These are phyloP conservation scores for Oligia fasciuncula DNA, from an alignment of 2,888 invertebrate genomes.

Conservation along the genomic window DNA sequence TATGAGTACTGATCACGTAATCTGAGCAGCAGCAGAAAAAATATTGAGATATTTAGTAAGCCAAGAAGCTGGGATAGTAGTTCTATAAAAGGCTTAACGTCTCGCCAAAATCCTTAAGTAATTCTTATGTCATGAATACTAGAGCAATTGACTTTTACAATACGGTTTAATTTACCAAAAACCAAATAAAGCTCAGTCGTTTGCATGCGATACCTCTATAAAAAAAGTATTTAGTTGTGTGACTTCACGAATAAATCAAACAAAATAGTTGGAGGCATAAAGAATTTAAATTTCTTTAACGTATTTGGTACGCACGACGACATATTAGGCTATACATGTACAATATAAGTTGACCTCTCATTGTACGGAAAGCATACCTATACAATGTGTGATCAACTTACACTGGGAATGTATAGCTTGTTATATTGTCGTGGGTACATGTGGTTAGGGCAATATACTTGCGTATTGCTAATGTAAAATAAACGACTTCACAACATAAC, in stretches of 20 bases:
- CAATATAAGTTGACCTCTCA: neutral
- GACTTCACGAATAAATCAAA: slow-evolving; percentile 58
- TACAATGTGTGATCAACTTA: neutral
- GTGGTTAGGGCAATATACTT: slow-evolving; percentile 42
- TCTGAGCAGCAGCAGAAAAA: neutral
- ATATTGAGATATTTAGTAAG: neutral
- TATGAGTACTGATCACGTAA: neutral
- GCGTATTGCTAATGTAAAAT: slow-evolving; percentile 63
- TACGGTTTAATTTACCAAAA: slow-evolving; percentile 31
- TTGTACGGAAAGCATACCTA: neutral
- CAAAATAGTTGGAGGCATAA: slow-evolving; percentile 45
- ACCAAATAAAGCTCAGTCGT: slow-evolving; percentile 31
- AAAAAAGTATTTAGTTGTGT: slow-evolving; percentile 52
- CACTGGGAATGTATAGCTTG: neutral
- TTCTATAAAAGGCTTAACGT: neutral
- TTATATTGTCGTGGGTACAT: slow-evolving; percentile 7
- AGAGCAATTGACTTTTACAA: slow-evolving; percentile 10
- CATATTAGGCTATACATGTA: slow-evolving; percentile 12
- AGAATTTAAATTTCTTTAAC: slow-evolving; percentile 52
- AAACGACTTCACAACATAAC: slow-evolving; percentile 64
- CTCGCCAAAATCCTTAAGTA: slow-evolving; percentile 6
- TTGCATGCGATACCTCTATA: slow-evolving; percentile 57
- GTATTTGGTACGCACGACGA: slow-evolving; percentile 37
- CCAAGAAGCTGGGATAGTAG: neutral
- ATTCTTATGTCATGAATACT: neutral